These are phyloP conservation scores for Meda fulgida DNA, from an alignment of 2,797 vertebrate genomes.

Conservation along the genomic window DNA sequence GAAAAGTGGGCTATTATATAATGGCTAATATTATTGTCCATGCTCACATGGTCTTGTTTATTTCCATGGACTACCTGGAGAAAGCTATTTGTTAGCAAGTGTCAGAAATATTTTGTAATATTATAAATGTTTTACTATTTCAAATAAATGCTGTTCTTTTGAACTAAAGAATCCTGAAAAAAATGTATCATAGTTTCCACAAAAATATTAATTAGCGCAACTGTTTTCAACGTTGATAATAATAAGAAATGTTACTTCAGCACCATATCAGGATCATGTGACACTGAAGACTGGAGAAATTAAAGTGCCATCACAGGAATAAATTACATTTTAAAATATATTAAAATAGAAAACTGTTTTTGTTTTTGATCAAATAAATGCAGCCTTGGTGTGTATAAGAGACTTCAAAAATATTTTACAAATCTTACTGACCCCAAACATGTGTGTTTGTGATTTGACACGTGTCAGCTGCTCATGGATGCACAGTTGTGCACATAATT, in stretches of 20 bases:
- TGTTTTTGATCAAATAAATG: background rate
- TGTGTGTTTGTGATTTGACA: no score
- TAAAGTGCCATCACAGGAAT: background rate
- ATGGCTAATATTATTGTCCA: constrained; percentile 2
- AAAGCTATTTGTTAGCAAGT: background rate
- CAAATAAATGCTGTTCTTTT: background rate
- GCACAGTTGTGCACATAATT: background rate
- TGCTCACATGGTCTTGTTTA: background rate
- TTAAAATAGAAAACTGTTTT: background rate
- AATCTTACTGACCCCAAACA: no score
- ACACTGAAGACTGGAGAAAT: background rate
- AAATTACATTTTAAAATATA: background rate
- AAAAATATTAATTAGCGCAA: background rate
- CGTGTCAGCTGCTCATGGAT: background rate
- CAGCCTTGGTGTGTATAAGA: background rate
- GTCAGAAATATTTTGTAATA: no score
- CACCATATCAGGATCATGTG: background rate
- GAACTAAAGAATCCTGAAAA: background rate
- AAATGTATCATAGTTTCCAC: background rate
- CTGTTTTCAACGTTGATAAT: no score
- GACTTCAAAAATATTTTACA: no score
- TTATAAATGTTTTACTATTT: no score
- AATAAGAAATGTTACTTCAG: background rate
- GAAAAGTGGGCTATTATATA: background rate
- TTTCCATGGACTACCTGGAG: background rate